A percentile compares a stretch with the other conserved stretches of the same genome.
phyloP scores from a whole-genome alignment of 2,888 invertebrate species.

The Digitonthophagus gazella region DNA sequence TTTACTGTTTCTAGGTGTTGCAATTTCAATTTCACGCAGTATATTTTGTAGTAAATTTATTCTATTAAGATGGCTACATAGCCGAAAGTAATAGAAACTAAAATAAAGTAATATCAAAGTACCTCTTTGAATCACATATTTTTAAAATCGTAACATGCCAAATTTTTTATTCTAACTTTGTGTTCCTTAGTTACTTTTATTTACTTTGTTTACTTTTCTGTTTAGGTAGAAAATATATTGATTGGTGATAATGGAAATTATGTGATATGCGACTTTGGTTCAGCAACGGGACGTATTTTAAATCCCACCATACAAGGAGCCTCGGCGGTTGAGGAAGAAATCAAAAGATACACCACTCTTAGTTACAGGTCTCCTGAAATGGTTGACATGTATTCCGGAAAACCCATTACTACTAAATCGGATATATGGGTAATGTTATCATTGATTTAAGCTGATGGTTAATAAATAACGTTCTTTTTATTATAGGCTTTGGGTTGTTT shows the following conservation, averaged over 20 bases:
- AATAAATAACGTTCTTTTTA: constrained; percentile 25
- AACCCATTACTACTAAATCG: constrained; percentile 79
- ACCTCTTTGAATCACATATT: too few species aligned
- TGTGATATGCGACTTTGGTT: constrained; percentile 92
- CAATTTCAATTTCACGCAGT: too few species aligned
- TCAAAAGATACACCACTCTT: constrained; percentile 84
- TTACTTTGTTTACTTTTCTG: too few species aligned
- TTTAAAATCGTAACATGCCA: too few species aligned
- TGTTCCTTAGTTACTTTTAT: too few species aligned
- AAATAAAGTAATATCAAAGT: too few species aligned
- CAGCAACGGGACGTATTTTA: constrained; percentile 79
- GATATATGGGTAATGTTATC: constrained; percentile 77
- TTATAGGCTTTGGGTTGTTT: constrained; percentile 81
- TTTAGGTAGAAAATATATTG: constrained; percentile 83
- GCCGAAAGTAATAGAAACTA: too few species aligned
- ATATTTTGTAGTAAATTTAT: too few species aligned
- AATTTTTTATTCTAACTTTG: too few species aligned
- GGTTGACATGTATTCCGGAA: constrained; percentile 85
- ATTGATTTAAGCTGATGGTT: not conserved
- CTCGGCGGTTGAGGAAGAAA: constrained; percentile 75
- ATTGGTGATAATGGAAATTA: constrained; percentile 76
- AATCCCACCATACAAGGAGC: constrained; percentile 69
- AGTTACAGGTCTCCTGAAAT: constrained; percentile 91
- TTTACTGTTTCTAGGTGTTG: too few species aligned
- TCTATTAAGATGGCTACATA: too few species aligned